A percentile compares a stretch with the other conserved stretches of the same genome.
Evolutionary conservation across 2,113 vertebrate genomes (phyloP).

Genomic region (Mellivora capensis): DNA sequence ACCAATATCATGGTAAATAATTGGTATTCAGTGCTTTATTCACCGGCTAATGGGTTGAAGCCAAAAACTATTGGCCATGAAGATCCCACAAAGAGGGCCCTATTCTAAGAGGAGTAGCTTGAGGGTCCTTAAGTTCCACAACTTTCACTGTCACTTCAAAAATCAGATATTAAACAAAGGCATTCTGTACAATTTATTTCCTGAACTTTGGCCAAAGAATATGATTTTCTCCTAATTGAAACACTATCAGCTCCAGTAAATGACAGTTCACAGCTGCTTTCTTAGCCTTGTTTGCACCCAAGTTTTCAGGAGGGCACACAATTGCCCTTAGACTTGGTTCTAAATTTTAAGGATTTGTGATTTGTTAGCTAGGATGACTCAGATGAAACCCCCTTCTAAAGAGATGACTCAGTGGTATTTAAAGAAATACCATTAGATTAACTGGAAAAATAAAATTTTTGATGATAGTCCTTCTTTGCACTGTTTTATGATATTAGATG

Average conservation of each 20-base stretch:
- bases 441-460: not conserved
- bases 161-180: not conserved
- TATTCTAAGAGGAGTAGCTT: not conserved
- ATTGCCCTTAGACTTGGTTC: not conserved
- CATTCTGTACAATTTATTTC: not conserved
- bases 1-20: not conserved
- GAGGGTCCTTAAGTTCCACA: not conserved
- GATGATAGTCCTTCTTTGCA: not conserved
- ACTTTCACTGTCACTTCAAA: not conserved
- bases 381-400: conserved; percentile 9
- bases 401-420: conserved; percentile 15
- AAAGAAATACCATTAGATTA: not conserved
- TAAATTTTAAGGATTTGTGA: conserved; percentile 27
- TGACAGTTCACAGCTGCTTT: not conserved
- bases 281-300: not conserved
- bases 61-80: not conserved
- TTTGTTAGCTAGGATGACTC: conserved; percentile 14
- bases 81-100: not conserved
- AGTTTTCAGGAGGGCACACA: not conserved
- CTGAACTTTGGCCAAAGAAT: not conserved
- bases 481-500: not conserved
- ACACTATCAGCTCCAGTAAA: not conserved
- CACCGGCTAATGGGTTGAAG: conserved; percentile 7
- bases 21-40: not conserved
- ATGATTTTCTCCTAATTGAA: conserved; percentile 10